Conservation (phyloP, 2,797 vertebrate genomes). For the Polyboroides typus region DNA sequence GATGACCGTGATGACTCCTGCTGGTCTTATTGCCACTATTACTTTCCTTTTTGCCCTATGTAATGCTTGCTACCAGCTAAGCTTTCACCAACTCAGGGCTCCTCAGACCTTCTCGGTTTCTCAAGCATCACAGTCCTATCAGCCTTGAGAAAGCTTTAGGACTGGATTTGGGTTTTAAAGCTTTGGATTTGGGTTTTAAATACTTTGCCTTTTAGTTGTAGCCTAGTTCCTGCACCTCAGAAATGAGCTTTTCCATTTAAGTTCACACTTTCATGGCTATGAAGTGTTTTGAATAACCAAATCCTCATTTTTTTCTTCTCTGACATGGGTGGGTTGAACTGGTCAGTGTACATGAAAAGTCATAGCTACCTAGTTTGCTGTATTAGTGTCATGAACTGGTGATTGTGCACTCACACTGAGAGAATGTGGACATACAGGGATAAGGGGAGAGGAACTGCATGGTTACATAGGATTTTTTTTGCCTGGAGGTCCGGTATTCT, state of each 20-base stretch:
- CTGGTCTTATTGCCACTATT: neutral
- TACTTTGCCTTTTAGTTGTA: neutral
- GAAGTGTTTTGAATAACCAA: neutral
- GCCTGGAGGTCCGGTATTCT: neutral
- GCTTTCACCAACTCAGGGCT: neutral
- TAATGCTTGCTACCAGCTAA: neutral
- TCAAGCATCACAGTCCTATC: neutral
- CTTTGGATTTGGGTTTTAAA: neutral
- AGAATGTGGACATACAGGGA: neutral
- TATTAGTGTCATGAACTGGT: accelerated
- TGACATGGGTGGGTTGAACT: neutral
- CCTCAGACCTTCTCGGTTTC: neutral
- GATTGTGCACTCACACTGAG: neutral
- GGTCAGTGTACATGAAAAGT: neutral
- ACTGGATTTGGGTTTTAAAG: neutral
- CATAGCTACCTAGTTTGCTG: neutral
- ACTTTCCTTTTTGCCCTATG: neutral
- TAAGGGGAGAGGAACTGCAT: neutral
- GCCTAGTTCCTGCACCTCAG: neutral
- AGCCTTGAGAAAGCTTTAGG: neutral
- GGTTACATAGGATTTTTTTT: neutral
- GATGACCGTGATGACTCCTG: neutral
- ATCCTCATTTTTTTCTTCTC: neutral
- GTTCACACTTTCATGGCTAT: neutral
- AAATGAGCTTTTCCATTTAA: neutral